phyloP scores from a whole-genome alignment of 2,113 vertebrate species.

The Nanorana parkeri region DNA sequence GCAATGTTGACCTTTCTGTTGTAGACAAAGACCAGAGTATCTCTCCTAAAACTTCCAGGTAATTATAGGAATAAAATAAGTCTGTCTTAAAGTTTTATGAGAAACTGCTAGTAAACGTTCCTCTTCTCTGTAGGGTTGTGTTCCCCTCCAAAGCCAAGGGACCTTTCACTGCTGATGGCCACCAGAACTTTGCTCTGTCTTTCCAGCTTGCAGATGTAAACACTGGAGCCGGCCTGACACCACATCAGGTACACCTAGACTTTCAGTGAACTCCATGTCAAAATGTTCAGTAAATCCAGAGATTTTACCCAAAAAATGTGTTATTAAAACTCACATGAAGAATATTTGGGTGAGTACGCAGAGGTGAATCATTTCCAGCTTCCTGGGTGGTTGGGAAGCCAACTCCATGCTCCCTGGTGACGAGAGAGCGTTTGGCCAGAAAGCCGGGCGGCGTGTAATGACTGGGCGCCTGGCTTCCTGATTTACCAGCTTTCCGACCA shows the following conservation, averaged over 20 bases:
- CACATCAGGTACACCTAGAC: constrained; percentile 86
- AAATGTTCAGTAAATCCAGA: no score
- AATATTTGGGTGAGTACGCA: no score
- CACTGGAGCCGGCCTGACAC: constrained; percentile 91
- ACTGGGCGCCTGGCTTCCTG: no score
- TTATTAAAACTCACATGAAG: no score
- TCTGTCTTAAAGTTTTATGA: background rate
- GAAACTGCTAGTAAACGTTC: background rate
- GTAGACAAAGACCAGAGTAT: constrained; percentile 99
- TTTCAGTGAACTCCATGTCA: no score
- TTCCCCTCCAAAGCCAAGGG: constrained; percentile 91
- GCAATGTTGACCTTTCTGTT: constrained; percentile 93
- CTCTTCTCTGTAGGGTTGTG: constrained; percentile 78
- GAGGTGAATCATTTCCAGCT: no score
- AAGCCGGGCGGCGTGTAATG: no score
- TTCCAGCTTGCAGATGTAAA: constrained; percentile 94
- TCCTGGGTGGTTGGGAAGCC: no score
- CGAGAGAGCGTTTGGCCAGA: no score
- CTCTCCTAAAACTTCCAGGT: constrained; percentile 93
- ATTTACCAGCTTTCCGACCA: no score
- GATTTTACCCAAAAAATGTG: no score
- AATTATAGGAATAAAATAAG: constrained; percentile 10
- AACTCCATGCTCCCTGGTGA: no score
- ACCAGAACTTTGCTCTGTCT: constrained; percentile 95
- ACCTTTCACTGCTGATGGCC: constrained; percentile 91